phyloP scores from a whole-genome alignment of 2,888 invertebrate species.

The Tipula unca region DNA sequence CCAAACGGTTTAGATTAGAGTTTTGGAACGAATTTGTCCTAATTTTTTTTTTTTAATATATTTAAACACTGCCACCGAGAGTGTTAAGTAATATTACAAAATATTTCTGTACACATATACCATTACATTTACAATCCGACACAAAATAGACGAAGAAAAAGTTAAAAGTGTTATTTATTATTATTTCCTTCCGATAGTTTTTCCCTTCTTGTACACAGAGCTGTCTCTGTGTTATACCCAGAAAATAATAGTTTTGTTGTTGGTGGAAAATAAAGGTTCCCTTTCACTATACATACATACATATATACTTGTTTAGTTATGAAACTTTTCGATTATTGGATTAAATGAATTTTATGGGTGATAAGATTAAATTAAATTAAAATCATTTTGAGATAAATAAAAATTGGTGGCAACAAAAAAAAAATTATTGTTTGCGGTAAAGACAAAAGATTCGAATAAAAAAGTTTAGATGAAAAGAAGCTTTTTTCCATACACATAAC shows the following conservation, averaged over 20 bases:
- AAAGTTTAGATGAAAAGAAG: background rate
- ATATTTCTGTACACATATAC: background rate
- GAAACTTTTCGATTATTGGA: conserved; percentile 14
- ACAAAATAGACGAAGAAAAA: background rate
- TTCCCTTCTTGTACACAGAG: background rate
- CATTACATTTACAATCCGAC: background rate
- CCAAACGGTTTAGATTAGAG: too few relatives aligned
- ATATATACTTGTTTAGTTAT: background rate
- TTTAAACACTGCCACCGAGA: background rate
- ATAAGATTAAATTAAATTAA: conserved; percentile 4
- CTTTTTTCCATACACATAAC: background rate
- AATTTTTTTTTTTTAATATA: background rate
- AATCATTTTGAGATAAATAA: background rate
- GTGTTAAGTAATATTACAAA: background rate
- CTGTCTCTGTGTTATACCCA: background rate
- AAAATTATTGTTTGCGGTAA: background rate
- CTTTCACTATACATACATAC: background rate
- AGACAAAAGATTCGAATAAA: background rate
- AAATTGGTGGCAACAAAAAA: background rate
- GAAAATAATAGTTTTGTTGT: too few relatives aligned
- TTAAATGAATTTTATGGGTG: conserved; percentile 2
- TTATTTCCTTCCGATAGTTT: conserved; percentile 9
- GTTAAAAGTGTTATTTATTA: conserved; percentile 8
- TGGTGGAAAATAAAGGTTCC: background rate
- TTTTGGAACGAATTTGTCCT: too few relatives aligned